Evolutionary conservation across 1,140 invertebrate genomes (phyloP), one percentile per base, ranked within the genome.

Genomic region (Saxidomus purpurata): DNA sequence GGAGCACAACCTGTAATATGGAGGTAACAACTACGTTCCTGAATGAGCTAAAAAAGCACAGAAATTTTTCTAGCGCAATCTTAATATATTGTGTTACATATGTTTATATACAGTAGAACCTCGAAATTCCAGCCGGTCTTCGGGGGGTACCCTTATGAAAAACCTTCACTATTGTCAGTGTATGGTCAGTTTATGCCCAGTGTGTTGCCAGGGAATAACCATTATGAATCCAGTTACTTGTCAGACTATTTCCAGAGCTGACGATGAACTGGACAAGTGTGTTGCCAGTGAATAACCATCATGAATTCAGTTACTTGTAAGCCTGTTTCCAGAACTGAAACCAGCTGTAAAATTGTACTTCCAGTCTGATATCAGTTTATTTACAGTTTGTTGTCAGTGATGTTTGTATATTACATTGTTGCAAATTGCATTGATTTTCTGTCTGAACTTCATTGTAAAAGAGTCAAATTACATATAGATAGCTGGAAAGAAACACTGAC

Each of bases 201-300:
- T 67, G 61, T 67, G 61, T 67, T 67, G 61, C 61, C 61, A 67
- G 61, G 61, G 61, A 67, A 67, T 67, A 67, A 67, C 61, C n/a
- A 67, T 67, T 34, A 67, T 67, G n/a, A 67, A n/a, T 67, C 61
- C 61, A 67, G 61, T 67, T 67, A 67, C 61, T 67, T 67, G 61
- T 67, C 61, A 67, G 61, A 67, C n/a, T 67, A 67, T 67, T 67
- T 67, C 22, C 61, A 67, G 61, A 67, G 61, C n/a, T n/a, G n/a
- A n/a, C n/a, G n/a, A n/a, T n/a, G n/a, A n/a, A n/a, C n/a, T n/a
- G n/a, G n/a, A n/a, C n/a, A n/a, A n/a, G n/a, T n/a, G n/a, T n/a
- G n/a, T n/a, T n/a, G n/a, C n/a, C n/a, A n/a, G n/a, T n/a, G 9
- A 67, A 67, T 13, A 9, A 67, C 61, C n/a, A n/a, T 67, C 61